Evolutionary conservation across 1,140 invertebrate genomes (phyloP).

Genomic region (Temnothorax longispinosus): DNA sequence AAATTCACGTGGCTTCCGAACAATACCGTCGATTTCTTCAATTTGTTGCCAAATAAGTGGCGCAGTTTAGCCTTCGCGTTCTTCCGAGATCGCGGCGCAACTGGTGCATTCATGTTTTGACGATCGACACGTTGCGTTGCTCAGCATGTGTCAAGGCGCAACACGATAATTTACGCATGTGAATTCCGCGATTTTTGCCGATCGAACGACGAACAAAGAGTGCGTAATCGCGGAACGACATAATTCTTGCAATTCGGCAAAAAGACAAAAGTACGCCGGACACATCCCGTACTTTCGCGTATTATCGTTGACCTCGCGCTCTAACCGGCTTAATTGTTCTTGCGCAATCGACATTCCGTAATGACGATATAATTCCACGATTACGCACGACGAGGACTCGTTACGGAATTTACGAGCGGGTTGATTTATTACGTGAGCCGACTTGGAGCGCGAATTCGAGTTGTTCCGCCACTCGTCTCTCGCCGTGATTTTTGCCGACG

Average conservation of each 20-base stretch:
- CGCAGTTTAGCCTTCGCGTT: neutral
- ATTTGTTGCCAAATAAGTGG: neutral
- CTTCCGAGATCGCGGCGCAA: neutral
- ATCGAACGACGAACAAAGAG: neutral
- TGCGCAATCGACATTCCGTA: conserved; percentile 38
- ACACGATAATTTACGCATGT: neutral
- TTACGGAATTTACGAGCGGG: conserved; percentile 29
- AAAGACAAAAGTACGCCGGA: neutral
- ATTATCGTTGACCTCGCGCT: neutral
- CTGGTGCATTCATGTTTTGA: neutral
- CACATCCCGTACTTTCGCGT: neutral
- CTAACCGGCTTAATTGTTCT: conserved; percentile 35
- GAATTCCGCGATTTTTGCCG: neutral
- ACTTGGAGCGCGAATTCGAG: neutral
- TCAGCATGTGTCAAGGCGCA: no score
- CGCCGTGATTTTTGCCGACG: conserved; percentile 1
- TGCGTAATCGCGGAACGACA: neutral
- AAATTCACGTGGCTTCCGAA: neutral
- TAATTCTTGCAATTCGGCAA: neutral
- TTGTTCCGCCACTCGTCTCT: neutral
- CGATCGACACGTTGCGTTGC: neutral
- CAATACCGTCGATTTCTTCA: neutral
- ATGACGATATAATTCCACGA: conserved; percentile 3
- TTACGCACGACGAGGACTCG: neutral
- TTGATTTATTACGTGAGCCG: conserved; percentile 28